Evolutionary conservation across 1,140 invertebrate species (phyloP).

Genomic region (Batillaria attramentaria): DNA sequence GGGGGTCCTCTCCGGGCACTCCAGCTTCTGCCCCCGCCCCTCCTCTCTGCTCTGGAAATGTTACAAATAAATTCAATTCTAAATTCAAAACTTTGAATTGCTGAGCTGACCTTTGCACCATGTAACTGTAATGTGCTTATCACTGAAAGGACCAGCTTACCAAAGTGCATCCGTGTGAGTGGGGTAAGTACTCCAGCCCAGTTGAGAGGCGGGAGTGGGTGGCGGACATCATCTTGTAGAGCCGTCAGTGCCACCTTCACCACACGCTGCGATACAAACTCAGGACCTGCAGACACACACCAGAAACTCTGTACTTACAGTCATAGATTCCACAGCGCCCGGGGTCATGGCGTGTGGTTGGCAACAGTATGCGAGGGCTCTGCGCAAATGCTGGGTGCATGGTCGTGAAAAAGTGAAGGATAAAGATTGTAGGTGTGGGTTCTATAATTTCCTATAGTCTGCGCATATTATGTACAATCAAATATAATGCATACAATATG

Average conservation of each 20-base stretch:
- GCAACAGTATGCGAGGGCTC: too few species aligned
- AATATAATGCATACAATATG: too few species aligned
- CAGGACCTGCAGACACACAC: constrained; percentile 61
- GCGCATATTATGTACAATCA: too few species aligned
- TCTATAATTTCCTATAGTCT: too few species aligned
- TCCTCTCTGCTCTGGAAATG: too few species aligned
- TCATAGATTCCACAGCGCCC: not conserved
- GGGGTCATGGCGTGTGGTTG: too few species aligned
- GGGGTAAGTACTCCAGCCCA: constrained; percentile 62
- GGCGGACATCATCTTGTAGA: constrained; percentile 50
- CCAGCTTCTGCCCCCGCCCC: too few species aligned
- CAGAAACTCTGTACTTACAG: not conserved
- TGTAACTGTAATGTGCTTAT: not conserved
- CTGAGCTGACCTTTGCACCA: constrained; percentile 4
- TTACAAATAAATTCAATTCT: not conserved
- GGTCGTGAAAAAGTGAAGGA: too few species aligned
- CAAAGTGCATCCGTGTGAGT: constrained; percentile 55
- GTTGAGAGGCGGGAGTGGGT: constrained; percentile 59
- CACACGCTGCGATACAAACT: constrained; percentile 39
- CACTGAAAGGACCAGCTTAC: constrained; percentile 29
- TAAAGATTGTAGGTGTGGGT: not conserved
- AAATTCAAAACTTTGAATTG: not conserved
- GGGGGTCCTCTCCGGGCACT: too few species aligned
- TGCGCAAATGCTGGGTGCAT: too few species aligned
- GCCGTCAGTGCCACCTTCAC: constrained; percentile 49